A percentile compares a stretch with the other conserved stretches of the same genome.
Conservation (phyloP, 2,113 vertebrate genomes). For the Onychorhynchus coronatus region DNA sequence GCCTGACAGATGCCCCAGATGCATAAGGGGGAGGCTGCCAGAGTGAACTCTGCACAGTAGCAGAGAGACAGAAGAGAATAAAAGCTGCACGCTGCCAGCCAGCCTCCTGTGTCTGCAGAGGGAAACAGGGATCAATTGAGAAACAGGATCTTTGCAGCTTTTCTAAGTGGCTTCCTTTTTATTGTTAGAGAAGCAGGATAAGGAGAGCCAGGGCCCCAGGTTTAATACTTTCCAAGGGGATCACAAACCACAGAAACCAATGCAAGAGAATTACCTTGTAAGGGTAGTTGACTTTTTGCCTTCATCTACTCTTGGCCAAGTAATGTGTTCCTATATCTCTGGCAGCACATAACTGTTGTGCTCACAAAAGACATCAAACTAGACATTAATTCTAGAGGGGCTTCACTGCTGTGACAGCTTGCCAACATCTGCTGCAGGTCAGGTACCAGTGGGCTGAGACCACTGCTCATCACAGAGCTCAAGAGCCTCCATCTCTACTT, state of each 20-base stretch:
- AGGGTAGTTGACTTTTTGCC: background rate
- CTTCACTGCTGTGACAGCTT: background rate
- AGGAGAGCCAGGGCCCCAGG: background rate
- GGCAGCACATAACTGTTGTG: background rate
- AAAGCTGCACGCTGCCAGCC: background rate
- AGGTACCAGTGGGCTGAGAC: background rate
- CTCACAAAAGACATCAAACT: background rate
- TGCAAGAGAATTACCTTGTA: background rate
- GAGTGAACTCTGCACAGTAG: background rate
- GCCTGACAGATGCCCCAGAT: conserved; percentile 21
- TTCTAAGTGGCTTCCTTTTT: background rate
- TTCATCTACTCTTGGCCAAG: background rate
- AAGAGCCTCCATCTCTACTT: background rate
- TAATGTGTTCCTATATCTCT: background rate
- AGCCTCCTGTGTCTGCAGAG: background rate
- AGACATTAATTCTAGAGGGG: background rate
- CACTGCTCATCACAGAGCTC: background rate
- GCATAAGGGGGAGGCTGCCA: background rate
- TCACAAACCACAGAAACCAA: background rate
- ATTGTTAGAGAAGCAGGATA: background rate
- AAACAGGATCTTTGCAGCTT: background rate
- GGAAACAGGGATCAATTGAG: background rate
- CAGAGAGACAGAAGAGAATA: background rate
- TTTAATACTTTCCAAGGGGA: background rate
- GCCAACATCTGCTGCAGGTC: background rate